A percentile compares a stretch with the other conserved stretches of the same genome.
These are phyloP conservation scores for Neopelma chrysocephalum DNA, from an alignment of 2,797 vertebrate species.

Conservation along the genomic window DNA sequence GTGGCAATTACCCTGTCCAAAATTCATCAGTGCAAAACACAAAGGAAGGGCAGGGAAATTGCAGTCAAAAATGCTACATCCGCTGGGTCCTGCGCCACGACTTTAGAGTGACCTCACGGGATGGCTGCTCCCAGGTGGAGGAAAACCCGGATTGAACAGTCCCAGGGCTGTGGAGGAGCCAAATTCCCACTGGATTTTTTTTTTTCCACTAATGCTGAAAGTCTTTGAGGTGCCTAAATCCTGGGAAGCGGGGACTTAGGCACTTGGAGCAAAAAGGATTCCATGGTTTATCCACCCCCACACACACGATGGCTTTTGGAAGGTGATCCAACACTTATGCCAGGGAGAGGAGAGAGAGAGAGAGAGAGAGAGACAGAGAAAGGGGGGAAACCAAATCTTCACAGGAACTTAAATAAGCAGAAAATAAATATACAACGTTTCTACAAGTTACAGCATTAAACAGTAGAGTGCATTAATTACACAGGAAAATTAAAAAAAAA, in stretches of 20 bases:
- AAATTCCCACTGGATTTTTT: background rate
- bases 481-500: background rate
- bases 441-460: conserved; percentile 81
- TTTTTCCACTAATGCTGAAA: background rate
- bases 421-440: conserved; percentile 83
- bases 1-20: conserved; percentile 88
- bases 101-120: conserved; percentile 51
- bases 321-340: conserved; percentile 2
- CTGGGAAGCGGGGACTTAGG: background rate
- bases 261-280: background rate
- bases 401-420: conserved; percentile 82
- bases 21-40: conserved; percentile 87
- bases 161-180: background rate
- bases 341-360: background rate
- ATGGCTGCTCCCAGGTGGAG: background rate
- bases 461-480: conserved; percentile 82
- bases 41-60: conserved; percentile 83
- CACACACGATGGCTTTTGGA: background rate
- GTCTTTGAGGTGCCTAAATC: conserved; percentile 14
- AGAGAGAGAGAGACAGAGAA: background rate
- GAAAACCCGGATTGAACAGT: background rate
- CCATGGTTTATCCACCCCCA: background rate
- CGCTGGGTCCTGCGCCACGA: conserved; percentile 86
- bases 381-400: conserved; percentile 56
- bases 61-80: conserved; percentile 88